These are phyloP conservation scores for Patella pellucida DNA, from an alignment of 2,888 invertebrate species.

Conservation along the genomic window DNA sequence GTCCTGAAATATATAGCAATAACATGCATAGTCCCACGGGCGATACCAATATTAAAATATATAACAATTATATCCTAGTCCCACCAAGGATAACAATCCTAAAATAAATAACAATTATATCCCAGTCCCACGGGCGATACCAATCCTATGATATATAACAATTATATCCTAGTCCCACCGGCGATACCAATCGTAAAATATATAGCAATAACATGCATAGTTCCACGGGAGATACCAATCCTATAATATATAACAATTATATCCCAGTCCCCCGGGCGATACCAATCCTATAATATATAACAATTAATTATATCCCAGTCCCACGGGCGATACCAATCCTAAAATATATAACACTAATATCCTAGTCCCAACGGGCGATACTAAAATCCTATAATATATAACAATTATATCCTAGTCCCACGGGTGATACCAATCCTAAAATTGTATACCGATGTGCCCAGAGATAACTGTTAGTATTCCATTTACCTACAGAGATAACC, in stretches of 20 bases:
- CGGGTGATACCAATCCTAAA: too few relatives aligned
- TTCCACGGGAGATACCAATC: too few relatives aligned
- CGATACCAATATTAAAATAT: too few relatives aligned
- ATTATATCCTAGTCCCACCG: background rate
- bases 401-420: too few relatives aligned
- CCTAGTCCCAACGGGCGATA: background rate
- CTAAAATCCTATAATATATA: background rate
- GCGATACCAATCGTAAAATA: background rate
- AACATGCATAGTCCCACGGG: too few relatives aligned
- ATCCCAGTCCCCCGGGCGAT: too few relatives aligned
- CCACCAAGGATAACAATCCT: background rate
- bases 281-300: background rate
- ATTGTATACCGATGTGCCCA: too few relatives aligned
- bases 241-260: too few relatives aligned
- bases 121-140: background rate
- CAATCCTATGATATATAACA: background rate
- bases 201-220: too few relatives aligned
- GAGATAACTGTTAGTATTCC: too few relatives aligned
- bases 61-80: too few relatives aligned
- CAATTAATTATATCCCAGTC: background rate
- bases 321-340: background rate
- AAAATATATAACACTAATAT: background rate
- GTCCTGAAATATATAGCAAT: background rate
- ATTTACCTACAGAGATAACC: background rate
- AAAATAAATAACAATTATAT: constrained; percentile 4